Conservation (phyloP, 2,888 invertebrate genomes). For the Empis stercorea region DNA sequence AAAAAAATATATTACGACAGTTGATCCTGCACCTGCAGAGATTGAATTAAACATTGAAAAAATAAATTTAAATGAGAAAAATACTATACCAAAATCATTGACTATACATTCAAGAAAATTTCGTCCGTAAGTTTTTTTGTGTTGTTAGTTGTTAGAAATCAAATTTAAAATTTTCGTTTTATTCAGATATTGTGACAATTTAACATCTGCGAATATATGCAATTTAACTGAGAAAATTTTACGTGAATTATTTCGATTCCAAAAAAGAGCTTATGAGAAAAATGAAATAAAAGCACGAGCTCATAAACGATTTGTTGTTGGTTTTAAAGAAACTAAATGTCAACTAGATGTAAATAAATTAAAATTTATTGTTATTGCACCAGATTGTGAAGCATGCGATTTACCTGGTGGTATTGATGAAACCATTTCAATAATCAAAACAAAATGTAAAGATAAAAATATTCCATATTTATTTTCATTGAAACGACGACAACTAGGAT, state of each 20-base stretch:
- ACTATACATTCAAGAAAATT: slow-evolving; percentile 1
- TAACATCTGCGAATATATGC: slow-evolving; percentile 42
- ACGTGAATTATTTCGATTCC: slow-evolving; percentile 44
- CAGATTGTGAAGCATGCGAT: slow-evolving; percentile 43
- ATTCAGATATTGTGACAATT: slow-evolving; percentile 45
- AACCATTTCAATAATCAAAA: slow-evolving; percentile 39
- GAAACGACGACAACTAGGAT: slow-evolving; percentile 42
- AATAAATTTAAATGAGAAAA: not conserved
- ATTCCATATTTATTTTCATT: slow-evolving; percentile 48
- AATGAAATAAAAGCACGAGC: slow-evolving; percentile 45
- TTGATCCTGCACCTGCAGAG: too few species aligned
- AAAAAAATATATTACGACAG: not conserved
- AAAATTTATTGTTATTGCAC: slow-evolving; percentile 47
- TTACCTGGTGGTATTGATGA: slow-evolving; percentile 40
- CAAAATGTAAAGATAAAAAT: slow-evolving; percentile 37
- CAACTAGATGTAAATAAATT: slow-evolving; percentile 44
- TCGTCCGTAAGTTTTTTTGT: not conserved
- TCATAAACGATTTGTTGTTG: slow-evolving; percentile 45
- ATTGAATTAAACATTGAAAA: not conserved
- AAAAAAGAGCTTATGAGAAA: slow-evolving; percentile 45
- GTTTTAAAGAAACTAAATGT: slow-evolving; percentile 47
- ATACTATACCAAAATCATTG: not conserved
- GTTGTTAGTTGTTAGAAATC: not conserved
- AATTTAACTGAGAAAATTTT: slow-evolving; percentile 38
- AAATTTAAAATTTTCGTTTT: too few species aligned